Evolutionary conservation across 2,888 invertebrate genomes (phyloP).

Genomic region (Nudaria mundana): DNA sequence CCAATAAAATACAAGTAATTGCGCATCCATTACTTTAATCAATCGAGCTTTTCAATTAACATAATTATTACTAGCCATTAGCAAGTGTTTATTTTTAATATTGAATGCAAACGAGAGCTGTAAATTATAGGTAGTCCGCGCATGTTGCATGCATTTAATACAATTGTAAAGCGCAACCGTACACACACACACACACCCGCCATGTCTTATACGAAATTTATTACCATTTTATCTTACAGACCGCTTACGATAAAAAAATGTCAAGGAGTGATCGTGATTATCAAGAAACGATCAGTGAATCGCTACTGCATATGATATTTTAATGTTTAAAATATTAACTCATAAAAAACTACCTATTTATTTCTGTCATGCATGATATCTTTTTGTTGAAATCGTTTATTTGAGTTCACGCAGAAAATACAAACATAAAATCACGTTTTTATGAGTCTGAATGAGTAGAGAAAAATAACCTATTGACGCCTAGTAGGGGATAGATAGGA

Average conservation of each 20-base stretch:
- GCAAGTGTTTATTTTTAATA: slow-evolving; percentile 57
- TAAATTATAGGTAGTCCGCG: slow-evolving; percentile 56
- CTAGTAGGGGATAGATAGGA: too few relatives aligned
- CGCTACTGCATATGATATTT: slow-evolving; percentile 47
- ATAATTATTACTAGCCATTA: slow-evolving; percentile 54
- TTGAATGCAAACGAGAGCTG: slow-evolving; percentile 33
- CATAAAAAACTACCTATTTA: too few relatives aligned
- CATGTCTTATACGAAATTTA: slow-evolving; percentile 70
- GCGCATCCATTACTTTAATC: slow-evolving; percentile 23
- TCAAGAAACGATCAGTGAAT: slow-evolving; percentile 70
- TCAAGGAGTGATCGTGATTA: slow-evolving; percentile 75
- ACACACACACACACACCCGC: slow-evolving; percentile 66
- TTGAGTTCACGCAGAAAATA: too few relatives aligned
- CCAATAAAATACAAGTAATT: background rate
- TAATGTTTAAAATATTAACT: too few relatives aligned
- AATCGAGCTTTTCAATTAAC: slow-evolving; percentile 47
- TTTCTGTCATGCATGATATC: too few relatives aligned
- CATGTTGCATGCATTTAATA: slow-evolving; percentile 49
- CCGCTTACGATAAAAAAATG: slow-evolving; percentile 75
- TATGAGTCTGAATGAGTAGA: too few relatives aligned
- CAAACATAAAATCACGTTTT: too few relatives aligned
- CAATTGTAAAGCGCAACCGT: slow-evolving; percentile 70
- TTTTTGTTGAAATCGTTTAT: too few relatives aligned
- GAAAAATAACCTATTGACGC: too few relatives aligned
- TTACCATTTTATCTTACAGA: slow-evolving; percentile 72